phyloP scores from a whole-genome alignment of 2,113 vertebrate species.

The Alligator sinensis region DNA sequence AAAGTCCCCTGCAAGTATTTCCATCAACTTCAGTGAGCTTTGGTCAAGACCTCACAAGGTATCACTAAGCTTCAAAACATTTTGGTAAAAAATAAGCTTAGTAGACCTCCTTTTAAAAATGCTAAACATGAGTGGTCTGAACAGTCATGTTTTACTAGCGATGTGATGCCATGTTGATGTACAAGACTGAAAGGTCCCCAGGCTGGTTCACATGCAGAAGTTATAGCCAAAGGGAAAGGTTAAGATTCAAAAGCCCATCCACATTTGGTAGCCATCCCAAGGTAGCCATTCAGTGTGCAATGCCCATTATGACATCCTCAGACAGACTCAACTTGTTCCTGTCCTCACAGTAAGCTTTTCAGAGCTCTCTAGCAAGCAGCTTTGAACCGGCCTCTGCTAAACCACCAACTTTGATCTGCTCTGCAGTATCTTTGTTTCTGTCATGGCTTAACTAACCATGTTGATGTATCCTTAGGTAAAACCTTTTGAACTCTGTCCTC shows the following conservation, averaged over 20 bases:
- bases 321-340: not conserved
- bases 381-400: conserved; percentile 7
- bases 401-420: conserved; percentile 18
- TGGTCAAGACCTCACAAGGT: not conserved
- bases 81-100: not conserved
- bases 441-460: not conserved
- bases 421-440: not conserved
- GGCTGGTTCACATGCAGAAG: not conserved
- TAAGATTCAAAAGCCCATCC: not conserved
- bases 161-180: not conserved
- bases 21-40: not conserved
- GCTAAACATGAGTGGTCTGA: not conserved
- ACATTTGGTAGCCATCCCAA: not conserved
- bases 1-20: not conserved
- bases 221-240: not conserved
- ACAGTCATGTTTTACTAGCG: not conserved
- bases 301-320: not conserved
- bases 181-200: not conserved
- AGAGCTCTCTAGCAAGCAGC: conserved; percentile 13
- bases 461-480: conserved; percentile 27
- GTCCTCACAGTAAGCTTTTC: conserved; percentile 34
- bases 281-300: not conserved
- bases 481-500: not conserved
- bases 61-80: not conserved
- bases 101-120: not conserved